Conservation (phyloP, 2,113 vertebrate species). For the Hippoglossus stenolepis region DNA sequence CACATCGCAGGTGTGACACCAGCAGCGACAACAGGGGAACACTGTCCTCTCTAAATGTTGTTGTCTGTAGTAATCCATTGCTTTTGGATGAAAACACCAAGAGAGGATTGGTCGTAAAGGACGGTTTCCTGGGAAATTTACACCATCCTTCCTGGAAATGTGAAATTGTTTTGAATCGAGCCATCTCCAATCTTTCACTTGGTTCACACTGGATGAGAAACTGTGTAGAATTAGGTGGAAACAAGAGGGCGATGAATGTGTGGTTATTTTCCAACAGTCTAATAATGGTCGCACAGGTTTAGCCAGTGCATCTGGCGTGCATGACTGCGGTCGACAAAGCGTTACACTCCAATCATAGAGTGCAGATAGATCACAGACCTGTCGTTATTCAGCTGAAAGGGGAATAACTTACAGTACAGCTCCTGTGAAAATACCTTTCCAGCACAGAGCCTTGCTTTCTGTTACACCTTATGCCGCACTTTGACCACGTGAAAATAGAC, state of each 20-base stretch:
- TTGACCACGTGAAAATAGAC: not conserved
- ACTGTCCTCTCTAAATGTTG: not conserved
- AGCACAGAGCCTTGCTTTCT: not conserved
- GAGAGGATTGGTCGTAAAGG: not conserved
- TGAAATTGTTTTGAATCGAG: not conserved
- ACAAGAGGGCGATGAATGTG: not conserved
- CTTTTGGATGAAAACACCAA: not conserved
- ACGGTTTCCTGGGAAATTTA: not conserved
- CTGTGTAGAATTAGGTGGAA: not conserved
- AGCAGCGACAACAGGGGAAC: not conserved
- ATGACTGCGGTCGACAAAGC: constrained; percentile 30
- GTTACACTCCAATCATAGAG: constrained; percentile 18
- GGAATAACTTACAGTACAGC: not conserved
- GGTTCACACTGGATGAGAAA: not conserved
- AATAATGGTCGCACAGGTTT: not conserved
- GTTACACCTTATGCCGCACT: not conserved
- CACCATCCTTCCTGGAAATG: not conserved
- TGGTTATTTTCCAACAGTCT: not conserved
- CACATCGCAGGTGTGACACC: not conserved
- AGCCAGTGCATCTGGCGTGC: not conserved
- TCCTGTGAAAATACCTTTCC: not conserved
- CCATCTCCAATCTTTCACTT: not conserved
- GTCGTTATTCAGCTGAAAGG: constrained; percentile 4
- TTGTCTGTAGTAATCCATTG: not conserved
- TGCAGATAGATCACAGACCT: constrained; percentile 20